These are phyloP conservation scores for Phalacrocorax brasilianus DNA, from an alignment of 2,113 vertebrate genomes.

Conservation along the genomic window DNA sequence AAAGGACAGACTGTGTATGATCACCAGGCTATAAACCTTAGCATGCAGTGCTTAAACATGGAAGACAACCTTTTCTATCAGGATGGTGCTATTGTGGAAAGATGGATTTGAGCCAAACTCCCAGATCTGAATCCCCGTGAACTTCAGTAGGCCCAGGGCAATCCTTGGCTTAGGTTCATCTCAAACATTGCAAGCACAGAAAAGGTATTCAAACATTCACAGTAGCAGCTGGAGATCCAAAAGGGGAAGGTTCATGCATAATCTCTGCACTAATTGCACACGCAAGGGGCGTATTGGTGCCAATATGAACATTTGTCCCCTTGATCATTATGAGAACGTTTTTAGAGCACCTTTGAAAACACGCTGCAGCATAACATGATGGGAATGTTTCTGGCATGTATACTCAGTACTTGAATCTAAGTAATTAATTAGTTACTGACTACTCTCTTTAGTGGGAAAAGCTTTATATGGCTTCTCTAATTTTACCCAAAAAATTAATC, in stretches of 20 bases:
- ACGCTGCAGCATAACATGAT: background rate
- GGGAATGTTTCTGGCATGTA: background rate
- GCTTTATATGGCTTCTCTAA: background rate
- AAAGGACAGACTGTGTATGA: conserved; percentile 3
- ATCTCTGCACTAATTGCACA: background rate
- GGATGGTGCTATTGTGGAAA: background rate
- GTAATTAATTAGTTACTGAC: background rate
- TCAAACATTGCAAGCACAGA: background rate
- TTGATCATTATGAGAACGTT: background rate
- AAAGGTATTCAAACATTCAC: background rate
- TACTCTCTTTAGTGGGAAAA: background rate
- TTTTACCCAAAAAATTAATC: background rate
- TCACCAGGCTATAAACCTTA: conserved; percentile 24
- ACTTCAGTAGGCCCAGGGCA: background rate
- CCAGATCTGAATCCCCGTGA: conserved; percentile 19
- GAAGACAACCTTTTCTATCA: background rate
- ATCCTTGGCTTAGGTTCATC: background rate
- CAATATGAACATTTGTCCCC: background rate
- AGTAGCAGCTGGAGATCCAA: background rate
- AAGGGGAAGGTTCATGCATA: background rate
- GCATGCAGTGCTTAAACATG: background rate
- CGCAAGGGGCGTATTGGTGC: background rate
- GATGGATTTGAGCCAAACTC: conserved; percentile 24
- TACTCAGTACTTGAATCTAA: background rate
- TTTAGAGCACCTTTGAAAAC: background rate